Percentiles rank a stretch among this genome's conserved stretches.
These are phyloP conservation scores for Nemotelus nigrinus DNA, from an alignment of 2,888 invertebrate species.

Conservation along the genomic window DNA sequence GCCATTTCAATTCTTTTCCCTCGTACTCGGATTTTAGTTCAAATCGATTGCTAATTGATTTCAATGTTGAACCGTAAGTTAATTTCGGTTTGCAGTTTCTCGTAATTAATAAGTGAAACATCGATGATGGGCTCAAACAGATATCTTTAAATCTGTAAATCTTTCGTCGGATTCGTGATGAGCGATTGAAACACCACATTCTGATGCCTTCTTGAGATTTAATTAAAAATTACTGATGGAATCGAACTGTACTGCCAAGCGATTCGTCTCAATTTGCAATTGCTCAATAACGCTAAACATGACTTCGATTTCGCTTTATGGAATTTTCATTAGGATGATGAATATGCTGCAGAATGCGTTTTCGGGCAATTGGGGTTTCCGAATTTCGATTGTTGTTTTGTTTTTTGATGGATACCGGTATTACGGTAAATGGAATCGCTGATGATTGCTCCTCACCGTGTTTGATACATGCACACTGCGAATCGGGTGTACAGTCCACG, in stretches of 20 bases:
- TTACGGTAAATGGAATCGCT: slow-evolving; percentile 12
- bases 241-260: not conserved
- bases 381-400: slow-evolving; percentile 14
- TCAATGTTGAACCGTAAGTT: slow-evolving; percentile 33
- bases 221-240: slow-evolving; percentile 26
- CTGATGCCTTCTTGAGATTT: slow-evolving; percentile 34
- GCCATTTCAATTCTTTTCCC: not conserved
- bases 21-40: not conserved
- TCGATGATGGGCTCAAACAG: slow-evolving; percentile 14
- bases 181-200: slow-evolving; percentile 18
- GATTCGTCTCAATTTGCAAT: slow-evolving; percentile 7
- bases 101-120: slow-evolving; percentile 39
- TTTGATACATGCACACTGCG: not conserved
- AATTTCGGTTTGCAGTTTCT: slow-evolving; percentile 19
- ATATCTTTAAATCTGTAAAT: slow-evolving; percentile 1
- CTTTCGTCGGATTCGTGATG: slow-evolving; percentile 21
- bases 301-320: slow-evolving; percentile 16
- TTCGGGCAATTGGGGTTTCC: not conserved
- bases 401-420: slow-evolving; percentile 17
- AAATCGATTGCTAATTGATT: slow-evolving; percentile 38
- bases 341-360: not conserved
- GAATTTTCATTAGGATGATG: slow-evolving; percentile 24
- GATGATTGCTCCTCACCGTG: not conserved
- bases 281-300: slow-evolving; percentile 17
- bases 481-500: not conserved